phyloP scores from a whole-genome alignment of 1,140 invertebrate genomes.

The Brachionus rotundiformis region DNA sequence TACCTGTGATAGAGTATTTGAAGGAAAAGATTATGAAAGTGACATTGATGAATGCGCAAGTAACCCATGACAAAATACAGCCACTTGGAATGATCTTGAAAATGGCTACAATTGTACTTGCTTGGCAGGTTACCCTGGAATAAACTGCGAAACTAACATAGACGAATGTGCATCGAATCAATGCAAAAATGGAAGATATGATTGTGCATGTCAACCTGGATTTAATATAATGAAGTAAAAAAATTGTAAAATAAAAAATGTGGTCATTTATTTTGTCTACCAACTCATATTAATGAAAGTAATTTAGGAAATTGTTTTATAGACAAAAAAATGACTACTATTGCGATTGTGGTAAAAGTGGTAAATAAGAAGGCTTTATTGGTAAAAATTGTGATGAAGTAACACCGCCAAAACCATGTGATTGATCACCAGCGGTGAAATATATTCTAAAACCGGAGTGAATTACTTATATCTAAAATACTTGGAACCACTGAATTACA shows the following conservation, averaged over 20 bases:
- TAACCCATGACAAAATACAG: conserved; percentile 53
- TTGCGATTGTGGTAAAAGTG: conserved; percentile 81
- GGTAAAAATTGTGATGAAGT: conserved; percentile 25
- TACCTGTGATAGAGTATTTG: no score
- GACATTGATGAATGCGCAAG: conserved; percentile 53
- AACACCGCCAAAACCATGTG: conserved; percentile 4
- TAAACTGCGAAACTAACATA: conserved; percentile 55
- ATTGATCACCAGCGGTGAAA: not conserved
- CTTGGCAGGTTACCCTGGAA: conserved; percentile 88
- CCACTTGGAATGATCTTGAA: conserved; percentile 54
- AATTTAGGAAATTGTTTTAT: no score
- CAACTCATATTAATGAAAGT: no score
- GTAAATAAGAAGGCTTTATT: conserved; percentile 68
- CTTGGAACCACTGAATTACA: not conserved
- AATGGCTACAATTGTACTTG: conserved; percentile 92
- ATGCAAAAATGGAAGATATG: conserved; percentile 35
- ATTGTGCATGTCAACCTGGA: no score
- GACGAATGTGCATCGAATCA: conserved; percentile 49
- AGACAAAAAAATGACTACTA: conserved; percentile 82
- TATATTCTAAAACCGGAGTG: not conserved
- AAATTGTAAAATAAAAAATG: no score
- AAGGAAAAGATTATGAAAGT: no score
- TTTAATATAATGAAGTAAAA: no score
- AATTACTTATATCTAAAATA: not conserved
- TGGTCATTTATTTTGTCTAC: no score